Base-by-base conservation (phyloP, 2,888 invertebrate genomes). In the Amitus sp. region DNA sequence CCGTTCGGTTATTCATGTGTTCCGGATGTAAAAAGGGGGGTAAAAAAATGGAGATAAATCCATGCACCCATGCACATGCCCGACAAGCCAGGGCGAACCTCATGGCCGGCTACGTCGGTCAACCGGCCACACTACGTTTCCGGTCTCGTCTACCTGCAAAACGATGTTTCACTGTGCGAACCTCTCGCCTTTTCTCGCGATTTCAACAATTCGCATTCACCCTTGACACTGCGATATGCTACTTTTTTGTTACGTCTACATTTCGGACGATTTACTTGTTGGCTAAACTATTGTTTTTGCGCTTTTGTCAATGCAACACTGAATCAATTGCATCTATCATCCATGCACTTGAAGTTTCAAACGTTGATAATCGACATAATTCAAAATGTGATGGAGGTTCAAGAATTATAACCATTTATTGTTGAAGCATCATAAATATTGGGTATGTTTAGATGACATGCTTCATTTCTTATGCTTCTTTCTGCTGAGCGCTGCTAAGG, bases 1-100 rank as follows among this genome's bases (percentile, higher is more conserved):
- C 51, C 56, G 53, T 57, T 64, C 56, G 53, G 58, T 67, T 66
- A 67, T 69, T 73, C 69, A 67, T 73, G 68, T 68, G 67, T 61
- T 60, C 61, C 34, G 64, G 63, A 63, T 53, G 61, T 68, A 68
- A 67, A 67, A 66, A 69, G 68, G 65, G 65, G 56, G 65, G 60
- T 58, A 61, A 60, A 64, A 65, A 61, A 65, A 65, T 62, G 58
- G 53, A 62, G 56, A 46, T 51, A 59, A 64, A 67, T 54, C 49
- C 64, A 67, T 51, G 50, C 54, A 47, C 47, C 51, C 56, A 45
- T 55, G 49, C 34, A 55, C 43, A 18, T 51, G 53, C 40, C 30
- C 23, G 57, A 42, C 60, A 62, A 58, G 52, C 53, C 59, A 59
- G 62, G 55, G 66, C 58, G 49, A 65, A 66, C 63, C 52, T 66